phyloP scores from a whole-genome alignment of 2,113 vertebrate species.

The Sisor rabdophorus region DNA sequence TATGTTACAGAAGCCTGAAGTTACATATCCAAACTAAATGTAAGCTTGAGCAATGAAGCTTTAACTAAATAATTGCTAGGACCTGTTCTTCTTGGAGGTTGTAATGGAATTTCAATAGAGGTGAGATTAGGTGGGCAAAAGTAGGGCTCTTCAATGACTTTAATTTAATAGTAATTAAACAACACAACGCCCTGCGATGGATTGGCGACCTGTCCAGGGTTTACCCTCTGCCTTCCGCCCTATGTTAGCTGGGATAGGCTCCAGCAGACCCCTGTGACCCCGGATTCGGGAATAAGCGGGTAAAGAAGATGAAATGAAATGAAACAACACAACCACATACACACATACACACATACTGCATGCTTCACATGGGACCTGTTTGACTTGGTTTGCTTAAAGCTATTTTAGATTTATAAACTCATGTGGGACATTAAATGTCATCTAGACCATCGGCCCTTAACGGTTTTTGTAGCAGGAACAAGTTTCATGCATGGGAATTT shows the following conservation, averaged over 20 bases:
- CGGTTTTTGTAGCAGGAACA: too few relatives aligned
- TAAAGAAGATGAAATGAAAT: too few relatives aligned
- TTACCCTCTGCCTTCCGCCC: too few relatives aligned
- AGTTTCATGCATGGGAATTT: too few relatives aligned
- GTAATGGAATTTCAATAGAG: conserved; percentile 42
- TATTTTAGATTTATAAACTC: neutral
- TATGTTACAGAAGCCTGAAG: conserved; percentile 10
- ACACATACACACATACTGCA: too few relatives aligned
- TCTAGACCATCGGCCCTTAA: neutral
- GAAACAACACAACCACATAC: too few relatives aligned
- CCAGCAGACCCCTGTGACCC: too few relatives aligned
- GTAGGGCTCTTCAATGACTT: conserved; percentile 35
- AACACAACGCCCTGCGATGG: too few relatives aligned
- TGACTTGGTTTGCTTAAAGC: neutral
- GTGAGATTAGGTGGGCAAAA: conserved; percentile 20
- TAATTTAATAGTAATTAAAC: conserved; percentile 21
- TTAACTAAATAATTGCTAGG: conserved; percentile 29
- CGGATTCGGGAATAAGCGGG: too few relatives aligned
- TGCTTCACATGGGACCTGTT: neutral
- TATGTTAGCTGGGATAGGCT: too few relatives aligned
- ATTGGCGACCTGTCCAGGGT: too few relatives aligned
- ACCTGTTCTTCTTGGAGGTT: conserved; percentile 26
- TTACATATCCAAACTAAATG: conserved; percentile 16
- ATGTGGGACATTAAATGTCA: neutral
- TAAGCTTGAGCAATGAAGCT: conserved; percentile 25